Conservation (phyloP, 2,113 vertebrate species). For the Vicugna pacos region DNA sequence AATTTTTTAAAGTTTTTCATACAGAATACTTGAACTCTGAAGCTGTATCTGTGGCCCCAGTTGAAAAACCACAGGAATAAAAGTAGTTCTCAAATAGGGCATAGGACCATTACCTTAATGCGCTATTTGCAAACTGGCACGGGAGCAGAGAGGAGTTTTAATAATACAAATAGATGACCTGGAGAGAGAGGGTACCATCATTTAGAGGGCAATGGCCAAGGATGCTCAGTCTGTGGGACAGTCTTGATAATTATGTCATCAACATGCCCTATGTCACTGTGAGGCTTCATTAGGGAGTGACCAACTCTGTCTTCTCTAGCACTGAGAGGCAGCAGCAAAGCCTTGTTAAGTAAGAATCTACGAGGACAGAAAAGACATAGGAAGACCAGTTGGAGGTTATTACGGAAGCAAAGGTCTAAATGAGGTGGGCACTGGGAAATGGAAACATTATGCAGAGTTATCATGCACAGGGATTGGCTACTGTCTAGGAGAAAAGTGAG, state of each 20-base stretch:
- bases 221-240: background rate
- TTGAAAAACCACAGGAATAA: background rate
- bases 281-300: background rate
- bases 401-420: background rate
- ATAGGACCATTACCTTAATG: background rate
- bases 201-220: background rate
- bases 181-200: background rate
- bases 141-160: background rate
- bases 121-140: background rate
- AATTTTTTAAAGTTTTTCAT: background rate
- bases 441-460: background rate
- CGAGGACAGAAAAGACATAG: background rate
- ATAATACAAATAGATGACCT: background rate
- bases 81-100: background rate
- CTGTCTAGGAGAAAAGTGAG: too few species aligned
- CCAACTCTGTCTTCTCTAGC: background rate
- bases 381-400: background rate
- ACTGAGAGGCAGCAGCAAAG: background rate
- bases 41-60: background rate
- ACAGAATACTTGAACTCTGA: background rate
- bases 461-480: accelerated
- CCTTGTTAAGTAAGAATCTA: background rate
- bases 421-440: background rate
- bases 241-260: background rate
- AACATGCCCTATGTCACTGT: background rate